Base-by-base conservation (phyloP, 2,888 invertebrate genomes). In the Achlya flavicornis region DNA sequence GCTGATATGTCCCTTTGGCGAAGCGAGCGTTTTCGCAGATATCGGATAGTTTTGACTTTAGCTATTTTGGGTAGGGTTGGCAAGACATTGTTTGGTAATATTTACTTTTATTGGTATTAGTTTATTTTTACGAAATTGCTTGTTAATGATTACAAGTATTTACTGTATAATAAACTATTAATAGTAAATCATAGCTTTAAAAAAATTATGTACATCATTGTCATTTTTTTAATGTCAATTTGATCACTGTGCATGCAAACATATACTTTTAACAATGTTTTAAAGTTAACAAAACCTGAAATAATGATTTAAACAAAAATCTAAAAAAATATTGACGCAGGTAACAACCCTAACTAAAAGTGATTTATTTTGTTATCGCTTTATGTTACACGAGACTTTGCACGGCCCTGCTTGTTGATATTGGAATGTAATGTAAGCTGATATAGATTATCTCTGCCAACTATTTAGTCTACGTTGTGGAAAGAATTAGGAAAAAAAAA, bases 1-100 rank as follows among this genome's bases (percentile, higher is more conserved):
- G 88, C 88, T 83, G 84, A 86, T 84, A 86, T 74, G 79, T 83
- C 80, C 77, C 77, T 74, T 78, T 69, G 77, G 76, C 75, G 78
- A 79, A 77, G 71, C 69, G 78, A 79, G 77, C 78, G 79, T 79
- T 85, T 82, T 78, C 80, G 64, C 69, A 71, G 67, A 81, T 82
- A 81, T 83, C 72, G 74, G 77, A 80, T 80, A 82, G 83, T 83
- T 84, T 74, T 70, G 73, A 80, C 79, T 80, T 81, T 69, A 77
- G 76, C 72, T 75, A 69, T 72, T 69, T 64, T 65, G 67, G 10
- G 10, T 60, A 60, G 60, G 60, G 60, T 38, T 60, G 60, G 12
- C 41, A 14, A 11, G 33, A 12, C 3, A 19, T 26, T 41, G 19
- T 26, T 41, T 19, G 19, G n/a, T 73, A 68, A 79, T 85, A 84